Percentiles rank a stretch among this genome's conserved stretches.
Conservation (phyloP, 2,888 invertebrate genomes). For the Limenitis camilla region DNA sequence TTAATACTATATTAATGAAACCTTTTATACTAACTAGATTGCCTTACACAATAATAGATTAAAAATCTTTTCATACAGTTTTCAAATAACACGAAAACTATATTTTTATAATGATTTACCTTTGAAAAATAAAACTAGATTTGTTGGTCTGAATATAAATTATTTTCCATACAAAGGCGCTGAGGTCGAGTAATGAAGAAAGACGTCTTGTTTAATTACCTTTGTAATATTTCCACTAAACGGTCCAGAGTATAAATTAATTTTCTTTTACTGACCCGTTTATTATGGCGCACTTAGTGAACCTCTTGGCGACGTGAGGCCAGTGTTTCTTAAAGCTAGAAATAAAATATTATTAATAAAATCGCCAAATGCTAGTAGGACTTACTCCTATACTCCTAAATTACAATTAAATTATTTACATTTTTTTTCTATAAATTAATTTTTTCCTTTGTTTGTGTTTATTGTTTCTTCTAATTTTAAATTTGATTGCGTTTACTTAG, state of each 20-base stretch:
- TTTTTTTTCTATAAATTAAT: no score
- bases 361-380: no score
- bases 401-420: no score
- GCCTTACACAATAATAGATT: not conserved
- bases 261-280: slow-evolving; percentile 51
- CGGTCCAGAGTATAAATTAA: slow-evolving; percentile 59
- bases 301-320: slow-evolving; percentile 34
- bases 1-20: no score
- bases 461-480: no score
- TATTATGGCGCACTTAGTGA: slow-evolving; percentile 49
- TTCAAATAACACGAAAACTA: no score
- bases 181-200: slow-evolving; percentile 61
- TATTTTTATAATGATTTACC: no score
- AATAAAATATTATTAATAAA: no score
- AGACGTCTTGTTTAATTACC: slow-evolving; percentile 68
- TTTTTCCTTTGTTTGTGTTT: no score
- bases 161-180: slow-evolving; percentile 57
- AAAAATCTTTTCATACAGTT: no score
- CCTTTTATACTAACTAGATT: not conserved
- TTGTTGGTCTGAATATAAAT: slow-evolving; percentile 42
- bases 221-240: slow-evolving; percentile 66
- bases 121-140: not conserved
- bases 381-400: no score
- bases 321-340: not conserved
- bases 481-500: no score